Base-by-base conservation (phyloP, 2,113 vertebrate species). In the Pitta sordida region DNA sequence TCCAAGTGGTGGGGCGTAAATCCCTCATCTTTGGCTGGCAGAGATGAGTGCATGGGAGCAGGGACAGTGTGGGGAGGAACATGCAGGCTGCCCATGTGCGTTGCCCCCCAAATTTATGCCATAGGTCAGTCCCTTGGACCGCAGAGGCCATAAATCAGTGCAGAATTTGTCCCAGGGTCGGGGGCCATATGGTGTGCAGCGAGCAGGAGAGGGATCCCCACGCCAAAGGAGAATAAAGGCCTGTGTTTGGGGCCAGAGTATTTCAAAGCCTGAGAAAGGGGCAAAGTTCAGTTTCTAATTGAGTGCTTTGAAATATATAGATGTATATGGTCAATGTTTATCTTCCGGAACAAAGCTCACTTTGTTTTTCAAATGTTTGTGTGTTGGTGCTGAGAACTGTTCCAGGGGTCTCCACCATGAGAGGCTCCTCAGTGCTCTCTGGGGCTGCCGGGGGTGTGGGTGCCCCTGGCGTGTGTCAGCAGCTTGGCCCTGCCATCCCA, bases 261-360 rank as follows among this genome's bases (percentile, higher is more conserved):
- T 96, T 85, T 95, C 96, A 96, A 94, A 94, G 89, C 79, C 85
- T 90, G 94, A 91, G 85, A 90, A 90, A 91, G 73, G 94, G 91
- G 87, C 94, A 94, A 95, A 96, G 96, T 96, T 96, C 90, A 93
- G 29, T 74, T 92, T 74, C 89, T 94, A 94, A 96, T 93, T 26
- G 93, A 93, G 91, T 86, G 91, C 85, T 91, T 90, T 91, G 85
- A 91, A 95, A 95, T 41, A 70, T 80, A 90, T 67, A 86, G 80
- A 93, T 94, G 88, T 90, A n/a, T 88, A 83, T 78, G 92, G 90
- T 64, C 91, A 91, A 78, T 88, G 93, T 96, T 96, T 95, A 23
- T 78, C 68, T 94, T 91, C 43, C 68, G 56, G 94, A 71, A 96
- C 93, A 96, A 86, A 91, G 95, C 86, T 63, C 43, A 5, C 87